A percentile compares a stretch with the other conserved stretches of the same genome.
phyloP scores from a whole-genome alignment of 1,140 invertebrate species.

The Sitobion miscanthi region DNA sequence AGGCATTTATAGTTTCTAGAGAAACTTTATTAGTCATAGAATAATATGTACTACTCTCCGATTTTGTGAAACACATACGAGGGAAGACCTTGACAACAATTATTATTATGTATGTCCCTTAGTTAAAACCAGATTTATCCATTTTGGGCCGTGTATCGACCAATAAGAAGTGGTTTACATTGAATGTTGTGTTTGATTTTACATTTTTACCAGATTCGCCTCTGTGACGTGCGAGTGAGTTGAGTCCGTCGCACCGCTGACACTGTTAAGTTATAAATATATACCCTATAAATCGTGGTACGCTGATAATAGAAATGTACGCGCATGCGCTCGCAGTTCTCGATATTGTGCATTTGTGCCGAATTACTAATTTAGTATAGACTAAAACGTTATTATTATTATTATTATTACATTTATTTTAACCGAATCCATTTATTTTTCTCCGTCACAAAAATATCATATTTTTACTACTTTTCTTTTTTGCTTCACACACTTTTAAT shows the following conservation, averaged over 20 bases:
- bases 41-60: neutral
- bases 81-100: constrained; percentile 38
- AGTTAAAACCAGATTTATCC: constrained; percentile 27
- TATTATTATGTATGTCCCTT: constrained; percentile 16
- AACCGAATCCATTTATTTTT: neutral
- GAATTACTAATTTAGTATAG: neutral
- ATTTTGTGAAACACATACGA: neutral
- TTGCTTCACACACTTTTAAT: neutral
- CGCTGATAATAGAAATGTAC: neutral
- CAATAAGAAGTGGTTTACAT: constrained; percentile 36
- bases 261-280: constrained; percentile 39
- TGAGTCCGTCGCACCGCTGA: neutral
- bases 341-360: neutral
- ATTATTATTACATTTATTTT: neutral
- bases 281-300: constrained; percentile 17
- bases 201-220: neutral
- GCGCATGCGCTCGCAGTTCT: neutral
- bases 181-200: neutral
- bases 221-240: neutral
- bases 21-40: neutral
- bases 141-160: neutral
- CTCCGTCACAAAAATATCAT: neutral
- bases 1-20: neutral
- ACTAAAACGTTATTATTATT: neutral
- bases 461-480: neutral